Percentiles rank a stretch among this genome's conserved stretches.
phyloP scores from a whole-genome alignment of 1,140 invertebrate genomes.

The Cotesia vestalis region DNA sequence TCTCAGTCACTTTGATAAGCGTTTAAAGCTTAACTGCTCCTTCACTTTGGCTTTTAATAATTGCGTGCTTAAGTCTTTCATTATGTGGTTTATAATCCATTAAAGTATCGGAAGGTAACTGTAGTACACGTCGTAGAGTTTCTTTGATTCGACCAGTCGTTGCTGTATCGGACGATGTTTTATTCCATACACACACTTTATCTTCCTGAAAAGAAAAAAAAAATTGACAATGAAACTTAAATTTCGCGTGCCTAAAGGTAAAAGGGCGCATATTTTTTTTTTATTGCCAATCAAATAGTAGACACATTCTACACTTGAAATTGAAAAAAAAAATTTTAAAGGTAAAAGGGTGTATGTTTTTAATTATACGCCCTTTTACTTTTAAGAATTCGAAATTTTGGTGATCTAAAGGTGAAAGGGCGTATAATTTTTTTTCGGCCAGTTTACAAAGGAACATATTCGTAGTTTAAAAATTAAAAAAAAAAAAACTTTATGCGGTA shows the following conservation, averaged over 20 bases:
- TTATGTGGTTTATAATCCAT: constrained; percentile 98
- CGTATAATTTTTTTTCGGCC: too few species aligned
- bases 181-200: constrained; percentile 98
- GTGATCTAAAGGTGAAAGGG: too few species aligned
- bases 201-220: constrained; percentile 79
- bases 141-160: constrained; percentile 93
- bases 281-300: too few species aligned
- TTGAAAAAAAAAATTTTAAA: not conserved
- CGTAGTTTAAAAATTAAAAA: too few species aligned
- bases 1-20: not conserved
- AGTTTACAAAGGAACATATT: too few species aligned
- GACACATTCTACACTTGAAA: too few species aligned
- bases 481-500: too few species aligned
- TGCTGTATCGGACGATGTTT: constrained; percentile 86
- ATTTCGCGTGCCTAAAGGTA: too few species aligned
- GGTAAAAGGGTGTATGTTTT: too few species aligned
- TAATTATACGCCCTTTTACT: too few species aligned
- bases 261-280: too few species aligned
- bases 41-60: constrained; percentile 35
- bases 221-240: not conserved
- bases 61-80: constrained; percentile 77
- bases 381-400: too few species aligned
- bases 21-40: constrained; percentile 24
- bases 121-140: constrained; percentile 91
- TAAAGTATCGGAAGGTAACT: constrained; percentile 89